Base-by-base conservation (phyloP, 2,888 invertebrate species). In the Conus canariensis region DNA sequence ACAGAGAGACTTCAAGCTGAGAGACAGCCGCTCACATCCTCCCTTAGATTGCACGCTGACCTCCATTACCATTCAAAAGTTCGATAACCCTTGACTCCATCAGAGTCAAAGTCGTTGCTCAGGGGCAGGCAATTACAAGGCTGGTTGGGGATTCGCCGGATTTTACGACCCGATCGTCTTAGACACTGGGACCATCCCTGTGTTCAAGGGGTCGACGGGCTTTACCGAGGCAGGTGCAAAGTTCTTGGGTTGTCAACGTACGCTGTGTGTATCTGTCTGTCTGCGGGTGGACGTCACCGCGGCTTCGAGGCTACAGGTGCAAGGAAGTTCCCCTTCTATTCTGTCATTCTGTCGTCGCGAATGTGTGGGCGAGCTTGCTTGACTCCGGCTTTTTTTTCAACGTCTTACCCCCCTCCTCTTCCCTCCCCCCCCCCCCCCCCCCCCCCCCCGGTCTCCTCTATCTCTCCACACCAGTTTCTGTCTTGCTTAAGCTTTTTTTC, bases 201-300 rank as follows among this genome's bases (percentile, higher is more conserved):
- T 80, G 45, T 30, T 80, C 77, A 25, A 80, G 22, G 22, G 77
- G 77, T 30, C 30, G 14, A 12, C 25, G 10, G 25, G 9, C 4
- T 80, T 16, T 80, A 14, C 77, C 16, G 77, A 80, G 77, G 77
- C 77, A 80, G 77, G 77, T 80, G 77, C 77, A 45, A 16, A 45
- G 8, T 10, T 25, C 30, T 30, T 30, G 77, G 30, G 70, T 16
- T 64, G 74, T n/a, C 25, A 74, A n/a, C 10, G 74, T 74, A 25
- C 25, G n/a, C 70, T 8, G 70, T 1, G 70, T 70, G 70, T 14
- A 64, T 64, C 64, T 10, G 64, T 64, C 10, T 64, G 70, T 70
- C 19, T 22, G 22, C 22, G 70, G 12, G 70, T 25, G 30, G 16
- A 45, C 9, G 30, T 80, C 45, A 45, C 45, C 25, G 45, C 22